phyloP scores from a whole-genome alignment of 2,888 invertebrate genomes.

The Cantharis rustica region DNA sequence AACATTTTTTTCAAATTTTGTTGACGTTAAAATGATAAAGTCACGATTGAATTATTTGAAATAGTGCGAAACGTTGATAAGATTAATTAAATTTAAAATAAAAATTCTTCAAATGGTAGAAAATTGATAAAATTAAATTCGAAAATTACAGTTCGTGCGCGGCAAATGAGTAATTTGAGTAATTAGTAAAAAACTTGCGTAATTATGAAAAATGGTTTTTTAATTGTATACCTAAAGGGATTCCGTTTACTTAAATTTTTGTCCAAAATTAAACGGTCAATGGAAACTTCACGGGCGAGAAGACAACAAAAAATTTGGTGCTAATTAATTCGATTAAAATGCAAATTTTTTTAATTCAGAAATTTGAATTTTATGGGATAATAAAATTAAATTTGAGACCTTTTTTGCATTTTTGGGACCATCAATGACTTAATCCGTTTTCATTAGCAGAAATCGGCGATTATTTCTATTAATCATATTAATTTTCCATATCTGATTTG shows the following conservation, averaged over 20 bases:
- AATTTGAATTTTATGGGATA: not conserved
- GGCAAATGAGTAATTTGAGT: not conserved
- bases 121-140: not conserved
- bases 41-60: not conserved
- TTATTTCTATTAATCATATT: not conserved
- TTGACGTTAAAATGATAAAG: not conserved
- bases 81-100: not conserved
- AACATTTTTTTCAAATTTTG: not conserved
- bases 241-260: not conserved
- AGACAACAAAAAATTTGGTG: not conserved
- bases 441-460: not conserved
- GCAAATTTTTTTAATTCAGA: not conserved
- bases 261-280: not conserved
- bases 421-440: not conserved
- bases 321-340: not conserved
- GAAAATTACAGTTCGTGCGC: not conserved
- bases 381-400: not conserved
- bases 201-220: not conserved
- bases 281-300: not conserved
- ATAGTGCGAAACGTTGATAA: not conserved
- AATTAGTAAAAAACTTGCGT: not conserved
- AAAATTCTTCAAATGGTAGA: not conserved
- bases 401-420: not conserved
- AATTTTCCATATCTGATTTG: not conserved
- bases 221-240: not conserved